Percentiles rank a stretch among this genome's conserved stretches.
These are phyloP conservation scores for Phrynocephalus guinanensis DNA, from an alignment of 2,797 vertebrate species.

Conservation along the genomic window DNA sequence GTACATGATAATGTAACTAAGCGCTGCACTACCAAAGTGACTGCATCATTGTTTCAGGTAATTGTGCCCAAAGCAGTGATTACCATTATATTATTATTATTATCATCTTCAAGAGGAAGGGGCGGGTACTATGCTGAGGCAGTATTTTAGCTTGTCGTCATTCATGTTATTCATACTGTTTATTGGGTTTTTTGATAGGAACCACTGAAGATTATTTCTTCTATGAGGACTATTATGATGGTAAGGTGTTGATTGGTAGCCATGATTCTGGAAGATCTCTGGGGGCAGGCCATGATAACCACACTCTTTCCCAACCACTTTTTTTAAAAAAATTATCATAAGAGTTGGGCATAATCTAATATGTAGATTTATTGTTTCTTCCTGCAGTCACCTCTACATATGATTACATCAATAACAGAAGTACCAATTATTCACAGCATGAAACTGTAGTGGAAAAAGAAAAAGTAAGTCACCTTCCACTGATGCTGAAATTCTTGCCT, in stretches of 20 bases:
- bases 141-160: not conserved
- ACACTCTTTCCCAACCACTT: not conserved
- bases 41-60: too few species aligned
- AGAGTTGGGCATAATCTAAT: not conserved
- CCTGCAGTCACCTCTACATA: not conserved
- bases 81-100: not conserved
- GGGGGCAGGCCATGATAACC: not conserved
- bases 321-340: not conserved
- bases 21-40: too few species aligned
- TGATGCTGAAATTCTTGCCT: not conserved
- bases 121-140: not conserved
- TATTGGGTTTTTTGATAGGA: not conserved
- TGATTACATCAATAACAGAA: constrained; percentile 41
- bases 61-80: too few species aligned
- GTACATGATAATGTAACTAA: too few species aligned
- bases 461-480: not conserved
- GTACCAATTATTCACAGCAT: fast-evolving
- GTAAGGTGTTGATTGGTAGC: not conserved
- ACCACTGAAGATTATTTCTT: not conserved
- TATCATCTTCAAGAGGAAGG: not conserved
- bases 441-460: not conserved
- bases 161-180: not conserved
- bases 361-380: not conserved
- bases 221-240: not conserved
- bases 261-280: too few species aligned